phyloP scores from a whole-genome alignment of 1,140 invertebrate genomes.

The Polyergus mexicanus region DNA sequence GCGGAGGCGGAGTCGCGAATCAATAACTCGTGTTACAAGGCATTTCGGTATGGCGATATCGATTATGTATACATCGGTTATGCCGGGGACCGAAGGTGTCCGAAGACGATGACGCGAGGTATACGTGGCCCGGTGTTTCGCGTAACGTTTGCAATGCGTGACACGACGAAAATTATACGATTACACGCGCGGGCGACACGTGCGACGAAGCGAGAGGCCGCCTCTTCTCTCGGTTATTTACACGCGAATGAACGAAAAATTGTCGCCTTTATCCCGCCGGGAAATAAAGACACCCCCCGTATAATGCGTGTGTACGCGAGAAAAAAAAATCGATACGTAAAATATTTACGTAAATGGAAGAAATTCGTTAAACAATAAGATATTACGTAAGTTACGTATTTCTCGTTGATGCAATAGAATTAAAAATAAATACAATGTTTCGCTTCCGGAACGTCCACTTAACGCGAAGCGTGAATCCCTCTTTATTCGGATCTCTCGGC shows the following conservation, averaged over 20 bases:
- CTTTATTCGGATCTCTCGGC: conserved; percentile 47
- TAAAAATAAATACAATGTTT: conserved; percentile 45
- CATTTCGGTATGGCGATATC: conserved; percentile 62
- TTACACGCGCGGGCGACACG: conserved; percentile 48
- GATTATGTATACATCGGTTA: conserved; percentile 62
- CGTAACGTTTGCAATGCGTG: conserved; percentile 22
- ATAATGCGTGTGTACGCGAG: not conserved
- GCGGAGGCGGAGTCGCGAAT: conserved; percentile 60
- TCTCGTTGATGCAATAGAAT: not conserved
- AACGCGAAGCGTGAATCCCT: conserved; percentile 42
- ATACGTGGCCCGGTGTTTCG: not conserved
- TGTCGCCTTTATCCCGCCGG: not conserved
- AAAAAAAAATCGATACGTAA: conserved; percentile 3
- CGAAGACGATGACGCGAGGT: conserved; percentile 57
- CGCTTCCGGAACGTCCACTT: conserved; percentile 43
- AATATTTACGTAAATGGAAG: not conserved
- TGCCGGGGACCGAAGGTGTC: conserved; percentile 56
- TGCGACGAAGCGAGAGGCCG: conserved; percentile 28
- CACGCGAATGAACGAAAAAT: conserved; percentile 20
- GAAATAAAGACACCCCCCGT: conserved; percentile 22
- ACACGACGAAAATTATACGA: conserved; percentile 57
- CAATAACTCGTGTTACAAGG: conserved; percentile 64
- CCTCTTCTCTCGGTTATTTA: conserved; percentile 45
- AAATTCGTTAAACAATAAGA: no score
- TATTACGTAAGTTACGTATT: not conserved